These are phyloP conservation scores for Cyprinodon tularosa DNA, from an alignment of 2,113 vertebrate genomes.

Conservation along the genomic window DNA sequence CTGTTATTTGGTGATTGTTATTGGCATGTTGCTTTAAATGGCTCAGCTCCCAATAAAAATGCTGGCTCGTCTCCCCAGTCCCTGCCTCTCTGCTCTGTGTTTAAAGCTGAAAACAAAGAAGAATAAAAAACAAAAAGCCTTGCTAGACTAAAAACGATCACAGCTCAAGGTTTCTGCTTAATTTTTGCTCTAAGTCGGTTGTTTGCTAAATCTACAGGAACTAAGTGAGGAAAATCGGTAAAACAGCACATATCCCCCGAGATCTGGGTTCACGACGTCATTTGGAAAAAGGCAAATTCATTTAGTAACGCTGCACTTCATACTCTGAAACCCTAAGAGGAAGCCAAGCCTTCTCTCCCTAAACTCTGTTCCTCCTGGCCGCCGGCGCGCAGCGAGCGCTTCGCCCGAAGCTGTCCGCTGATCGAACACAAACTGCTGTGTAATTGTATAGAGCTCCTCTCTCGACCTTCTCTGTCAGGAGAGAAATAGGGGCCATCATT, in stretches of 20 bases:
- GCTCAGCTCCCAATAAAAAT: background rate
- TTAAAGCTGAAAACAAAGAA: conserved; percentile 22
- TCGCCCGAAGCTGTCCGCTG: conserved; percentile 57
- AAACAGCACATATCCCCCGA: conserved; percentile 13
- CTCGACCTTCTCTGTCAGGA: conserved; percentile 81
- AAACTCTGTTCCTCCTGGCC: conserved; percentile 22
- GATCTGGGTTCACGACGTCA: conserved; percentile 46
- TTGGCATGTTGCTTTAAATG: conserved; percentile 11
- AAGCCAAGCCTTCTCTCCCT: conserved; percentile 10
- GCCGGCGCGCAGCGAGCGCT: conserved; percentile 31
- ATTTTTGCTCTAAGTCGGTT: conserved; percentile 25
- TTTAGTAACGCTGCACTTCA: conserved; percentile 54
- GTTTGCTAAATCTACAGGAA: conserved; percentile 39
- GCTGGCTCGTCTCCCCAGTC: background rate
- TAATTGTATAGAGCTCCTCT: conserved; percentile 76
- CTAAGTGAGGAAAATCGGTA: conserved; percentile 40
- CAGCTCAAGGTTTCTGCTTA: conserved; percentile 14
- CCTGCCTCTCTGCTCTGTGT: conserved; percentile 8
- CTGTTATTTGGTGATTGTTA: conserved; percentile 16
- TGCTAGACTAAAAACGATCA: background rate
- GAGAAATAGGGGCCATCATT: conserved; percentile 80
- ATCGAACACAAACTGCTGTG: conserved; percentile 74
- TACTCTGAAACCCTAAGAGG: conserved; percentile 12
- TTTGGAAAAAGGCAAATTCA: conserved; percentile 54
- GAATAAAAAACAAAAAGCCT: conserved; percentile 1